phyloP scores from a whole-genome alignment of 2,113 vertebrate genomes.

The Rhinolophus sinicus region DNA sequence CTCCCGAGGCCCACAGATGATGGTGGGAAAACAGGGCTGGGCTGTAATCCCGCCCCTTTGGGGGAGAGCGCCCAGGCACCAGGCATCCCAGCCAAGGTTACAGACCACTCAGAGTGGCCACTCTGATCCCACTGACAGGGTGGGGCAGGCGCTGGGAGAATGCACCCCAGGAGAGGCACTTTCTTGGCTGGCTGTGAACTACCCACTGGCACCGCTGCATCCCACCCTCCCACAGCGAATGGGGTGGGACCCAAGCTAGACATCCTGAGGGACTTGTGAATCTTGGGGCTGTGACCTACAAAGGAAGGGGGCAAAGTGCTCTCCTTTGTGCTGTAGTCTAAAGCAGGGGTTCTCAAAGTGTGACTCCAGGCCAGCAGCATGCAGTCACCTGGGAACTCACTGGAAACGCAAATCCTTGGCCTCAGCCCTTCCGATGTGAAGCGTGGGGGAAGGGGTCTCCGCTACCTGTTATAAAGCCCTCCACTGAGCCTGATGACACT shows the following conservation, averaged over 20 bases:
- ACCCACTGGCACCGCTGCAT: accelerated
- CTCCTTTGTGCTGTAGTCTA: neutral
- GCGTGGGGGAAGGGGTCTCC: accelerated
- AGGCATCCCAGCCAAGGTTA: neutral
- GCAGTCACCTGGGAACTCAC: neutral
- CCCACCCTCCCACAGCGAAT: accelerated
- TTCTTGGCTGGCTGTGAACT: neutral
- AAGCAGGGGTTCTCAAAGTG: neutral
- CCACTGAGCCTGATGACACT: accelerated
- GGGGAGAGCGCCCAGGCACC: neutral
- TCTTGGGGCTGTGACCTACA: too few relatives aligned
- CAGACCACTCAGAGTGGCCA: neutral
- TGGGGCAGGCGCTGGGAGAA: neutral
- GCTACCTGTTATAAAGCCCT: neutral
- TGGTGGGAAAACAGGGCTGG: neutral
- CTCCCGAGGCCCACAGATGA: neutral
- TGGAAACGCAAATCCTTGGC: too few relatives aligned
- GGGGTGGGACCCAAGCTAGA: neutral
- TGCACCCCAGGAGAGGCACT: accelerated
- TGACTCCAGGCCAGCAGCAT: neutral
- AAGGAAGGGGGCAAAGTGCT: neutral
- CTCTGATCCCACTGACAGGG: neutral
- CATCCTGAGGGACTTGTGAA: accelerated
- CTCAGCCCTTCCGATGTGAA: neutral
- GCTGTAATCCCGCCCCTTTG: neutral